These are phyloP conservation scores for Menura novaehollandiae DNA, from an alignment of 2,113 vertebrate genomes.

Conservation along the genomic window DNA sequence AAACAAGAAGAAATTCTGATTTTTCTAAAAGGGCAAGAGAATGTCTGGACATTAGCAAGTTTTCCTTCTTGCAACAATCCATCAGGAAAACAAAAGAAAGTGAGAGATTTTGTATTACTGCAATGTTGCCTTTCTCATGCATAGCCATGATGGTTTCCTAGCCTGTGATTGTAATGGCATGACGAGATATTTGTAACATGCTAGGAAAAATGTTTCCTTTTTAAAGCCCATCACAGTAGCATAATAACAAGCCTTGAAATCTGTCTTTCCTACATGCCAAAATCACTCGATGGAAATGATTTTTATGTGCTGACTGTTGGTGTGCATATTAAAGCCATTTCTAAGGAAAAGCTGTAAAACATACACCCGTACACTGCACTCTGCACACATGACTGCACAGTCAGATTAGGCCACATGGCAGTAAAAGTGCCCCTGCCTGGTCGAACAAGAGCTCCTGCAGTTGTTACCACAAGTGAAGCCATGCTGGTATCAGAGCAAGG, in stretches of 20 bases:
- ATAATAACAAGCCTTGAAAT: constrained; percentile 36
- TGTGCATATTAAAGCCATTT: constrained; percentile 14
- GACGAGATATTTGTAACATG: constrained; percentile 37
- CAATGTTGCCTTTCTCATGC: neutral
- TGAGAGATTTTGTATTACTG: neutral
- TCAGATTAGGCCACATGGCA: neutral
- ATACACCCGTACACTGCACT: neutral
- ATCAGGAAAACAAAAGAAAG: neutral
- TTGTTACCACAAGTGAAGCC: neutral
- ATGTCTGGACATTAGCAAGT: neutral
- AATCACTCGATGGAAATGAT: neutral
- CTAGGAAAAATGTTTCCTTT: constrained; percentile 42
- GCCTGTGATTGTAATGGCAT: neutral
- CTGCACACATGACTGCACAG: constrained; percentile 14
- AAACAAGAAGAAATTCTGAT: neutral
- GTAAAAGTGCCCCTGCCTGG: neutral
- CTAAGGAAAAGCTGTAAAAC: constrained; percentile 26
- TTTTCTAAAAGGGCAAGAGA: neutral
- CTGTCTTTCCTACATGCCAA: neutral
- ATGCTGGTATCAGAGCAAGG: neutral
- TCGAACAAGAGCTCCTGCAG: neutral
- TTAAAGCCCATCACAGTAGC: constrained; percentile 30
- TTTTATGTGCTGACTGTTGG: constrained; percentile 29
- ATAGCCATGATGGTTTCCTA: neutral
- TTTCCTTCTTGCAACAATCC: neutral